Evolutionary conservation across 1,140 invertebrate species (phyloP).

Genomic region (Eupeodes corollae): DNA sequence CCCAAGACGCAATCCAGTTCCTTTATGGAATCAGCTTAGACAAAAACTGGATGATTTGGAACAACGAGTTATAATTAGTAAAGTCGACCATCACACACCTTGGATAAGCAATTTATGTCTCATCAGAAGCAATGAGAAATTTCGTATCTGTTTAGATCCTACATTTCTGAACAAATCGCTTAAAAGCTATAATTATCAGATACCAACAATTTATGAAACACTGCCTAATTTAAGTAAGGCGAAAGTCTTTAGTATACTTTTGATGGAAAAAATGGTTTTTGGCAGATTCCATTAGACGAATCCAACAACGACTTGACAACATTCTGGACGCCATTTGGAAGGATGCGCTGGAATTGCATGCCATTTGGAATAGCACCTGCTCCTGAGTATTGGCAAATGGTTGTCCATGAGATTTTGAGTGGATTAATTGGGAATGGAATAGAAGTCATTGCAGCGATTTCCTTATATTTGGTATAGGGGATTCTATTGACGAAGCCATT

Average conservation of each 20-base stretch:
- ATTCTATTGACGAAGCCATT: too few relatives aligned
- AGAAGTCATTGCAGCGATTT: too few relatives aligned
- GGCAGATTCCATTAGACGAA: conserved; percentile 20
- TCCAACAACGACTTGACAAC: too few relatives aligned
- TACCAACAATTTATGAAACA: conserved; percentile 38
- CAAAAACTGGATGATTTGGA: neutral
- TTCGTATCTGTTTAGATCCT: conserved; percentile 43
- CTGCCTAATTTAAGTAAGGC: conserved; percentile 27
- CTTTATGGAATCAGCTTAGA: neutral
- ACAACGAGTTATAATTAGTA: neutral
- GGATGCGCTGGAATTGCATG: conserved; percentile 24
- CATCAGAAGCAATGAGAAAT: conserved; percentile 37
- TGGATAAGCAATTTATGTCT: conserved; percentile 40
- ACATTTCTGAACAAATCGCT: conserved; percentile 39
- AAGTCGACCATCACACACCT: conserved; percentile 26
- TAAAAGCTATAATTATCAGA: conserved; percentile 31
- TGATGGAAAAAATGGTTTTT: conserved; percentile 37
- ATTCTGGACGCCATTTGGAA: conserved; percentile 36
- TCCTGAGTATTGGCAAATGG: conserved; percentile 34
- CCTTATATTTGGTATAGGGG: too few relatives aligned
- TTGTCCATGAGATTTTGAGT: conserved; percentile 24
- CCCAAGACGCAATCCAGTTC: neutral
- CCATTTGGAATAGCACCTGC: conserved; percentile 36
- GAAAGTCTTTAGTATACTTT: conserved; percentile 38
- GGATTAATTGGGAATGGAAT: too few relatives aligned